Conservation (phyloP, 2,113 vertebrate genomes). For the Leucoraja erinaceus region DNA sequence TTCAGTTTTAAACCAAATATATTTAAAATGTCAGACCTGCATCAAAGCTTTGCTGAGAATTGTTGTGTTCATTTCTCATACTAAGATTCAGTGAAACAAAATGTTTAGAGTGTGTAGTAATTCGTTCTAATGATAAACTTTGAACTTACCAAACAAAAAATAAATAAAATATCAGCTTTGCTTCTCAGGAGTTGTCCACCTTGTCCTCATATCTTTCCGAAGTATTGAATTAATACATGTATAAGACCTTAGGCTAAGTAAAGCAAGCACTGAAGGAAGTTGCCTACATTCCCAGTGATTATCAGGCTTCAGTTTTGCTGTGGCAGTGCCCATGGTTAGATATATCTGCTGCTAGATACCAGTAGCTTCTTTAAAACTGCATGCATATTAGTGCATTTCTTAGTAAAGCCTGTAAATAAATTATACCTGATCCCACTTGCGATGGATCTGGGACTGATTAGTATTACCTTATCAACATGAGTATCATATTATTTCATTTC, state of each 20-base stretch:
- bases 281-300: not conserved
- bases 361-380: not conserved
- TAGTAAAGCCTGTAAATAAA: slow-evolving; percentile 57
- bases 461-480: slow-evolving; percentile 67
- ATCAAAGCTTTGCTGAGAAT: not conserved
- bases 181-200: not conserved
- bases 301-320: not conserved
- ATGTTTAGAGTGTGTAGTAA: not conserved
- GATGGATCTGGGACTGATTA: slow-evolving; percentile 72
- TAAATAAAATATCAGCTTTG: not conserved
- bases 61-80: not conserved
- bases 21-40: not conserved
- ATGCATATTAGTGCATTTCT: not conserved
- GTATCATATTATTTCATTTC: slow-evolving; percentile 76
- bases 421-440: slow-evolving; percentile 71
- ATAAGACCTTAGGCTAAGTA: not conserved
- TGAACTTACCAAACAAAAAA: not conserved
- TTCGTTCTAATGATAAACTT: not conserved
- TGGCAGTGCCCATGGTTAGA: not conserved
- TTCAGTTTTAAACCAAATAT: not conserved
- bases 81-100: not conserved
- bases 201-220: not conserved
- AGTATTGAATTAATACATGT: not conserved
- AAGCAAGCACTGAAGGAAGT: not conserved
- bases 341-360: not conserved